Evolutionary conservation across 2,888 invertebrate species (phyloP), one percentile per base, ranked within the genome.

Genomic region (Hyposoter dolosus): DNA sequence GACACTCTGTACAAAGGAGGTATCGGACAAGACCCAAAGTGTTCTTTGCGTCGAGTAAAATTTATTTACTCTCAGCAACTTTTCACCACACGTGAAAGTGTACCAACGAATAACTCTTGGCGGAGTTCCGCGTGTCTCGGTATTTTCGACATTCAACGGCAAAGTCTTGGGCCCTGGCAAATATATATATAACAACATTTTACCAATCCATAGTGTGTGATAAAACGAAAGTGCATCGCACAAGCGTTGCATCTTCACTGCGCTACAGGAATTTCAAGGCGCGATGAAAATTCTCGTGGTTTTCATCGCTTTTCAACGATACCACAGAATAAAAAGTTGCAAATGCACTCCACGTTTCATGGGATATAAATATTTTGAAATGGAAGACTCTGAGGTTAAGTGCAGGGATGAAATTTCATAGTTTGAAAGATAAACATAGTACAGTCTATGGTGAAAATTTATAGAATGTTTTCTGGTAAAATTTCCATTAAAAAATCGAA

Each of bases 1-100:
- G 60, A 60, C 28, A 60, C 28, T 60, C 28, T 28, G 60, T 60
- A 60, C 60, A 60, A 60, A 15, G 15, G 15, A 60, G 28, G 7
- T 76, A 60, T 60, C 71, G 80, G 53, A 53, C 23, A 23, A 69
- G 65, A 63, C 15, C 50, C 68, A 40, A 84, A 32, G 80, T 63
- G 74, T 80, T 80, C 63, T 75, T 84, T 45, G 47, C 83, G 75
- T 80, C 79, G 79, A 75, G 72, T 75, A 5, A 84, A 75, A 77
- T 83, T 83, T 83, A 83, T 83, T 56, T 66, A 65, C 63, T 50
- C 32, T 45, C 43, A 23, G 74, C 60, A 19, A 28, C 32, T 32
- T 65, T 17, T 28, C 56, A 17, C 19, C 35, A 40, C 76, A 47
- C 75, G 65, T 19, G 47, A 72, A 72, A 72, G 35, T 53, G 1